Percentiles rank a stretch among this genome's conserved stretches.
phyloP scores from a whole-genome alignment of 2,113 vertebrate genomes.

The Nothobranchius kuhntae region DNA sequence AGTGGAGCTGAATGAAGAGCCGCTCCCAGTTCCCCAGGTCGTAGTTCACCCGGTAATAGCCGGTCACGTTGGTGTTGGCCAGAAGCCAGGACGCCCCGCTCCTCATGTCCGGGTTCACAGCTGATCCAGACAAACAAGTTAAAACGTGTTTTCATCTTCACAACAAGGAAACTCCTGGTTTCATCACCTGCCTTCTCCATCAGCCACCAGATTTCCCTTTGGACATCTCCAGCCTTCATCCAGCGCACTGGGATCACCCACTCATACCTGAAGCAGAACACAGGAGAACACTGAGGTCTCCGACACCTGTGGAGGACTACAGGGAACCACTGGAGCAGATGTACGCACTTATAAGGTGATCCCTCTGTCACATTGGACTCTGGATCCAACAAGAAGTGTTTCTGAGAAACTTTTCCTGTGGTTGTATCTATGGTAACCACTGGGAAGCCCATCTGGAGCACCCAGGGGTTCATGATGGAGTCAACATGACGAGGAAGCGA shows the following conservation, averaged over 20 bases:
- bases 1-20: conserved; percentile 74
- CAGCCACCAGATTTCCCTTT: conserved; percentile 68
- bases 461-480: conserved; percentile 90
- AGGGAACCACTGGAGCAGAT: too few species aligned
- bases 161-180: not conserved
- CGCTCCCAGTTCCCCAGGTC: conserved; percentile 84
- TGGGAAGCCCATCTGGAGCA: conserved; percentile 93
- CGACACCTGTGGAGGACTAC: not conserved
- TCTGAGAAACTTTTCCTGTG: conserved; percentile 74
- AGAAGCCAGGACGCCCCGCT: conserved; percentile 76
- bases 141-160: not conserved
- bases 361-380: conserved; percentile 62
- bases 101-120: not conserved
- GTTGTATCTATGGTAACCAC: conserved; percentile 82
- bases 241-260: conserved; percentile 69
- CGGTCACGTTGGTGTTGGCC: conserved; percentile 84
- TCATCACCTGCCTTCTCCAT: conserved; percentile 51
- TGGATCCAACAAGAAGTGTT: conserved; percentile 87
- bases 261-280: conserved; percentile 48
- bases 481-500: conserved; percentile 53
- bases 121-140: conserved; percentile 45
- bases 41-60: conserved; percentile 93
- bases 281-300: not conserved
- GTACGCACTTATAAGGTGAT: conserved; percentile 80
- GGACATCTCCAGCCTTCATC: conserved; percentile 47